Percentiles rank a stretch among this genome's conserved stretches.
Conservation (phyloP, 2,888 invertebrate species). For the Caenorhabditis auriculariae region DNA sequence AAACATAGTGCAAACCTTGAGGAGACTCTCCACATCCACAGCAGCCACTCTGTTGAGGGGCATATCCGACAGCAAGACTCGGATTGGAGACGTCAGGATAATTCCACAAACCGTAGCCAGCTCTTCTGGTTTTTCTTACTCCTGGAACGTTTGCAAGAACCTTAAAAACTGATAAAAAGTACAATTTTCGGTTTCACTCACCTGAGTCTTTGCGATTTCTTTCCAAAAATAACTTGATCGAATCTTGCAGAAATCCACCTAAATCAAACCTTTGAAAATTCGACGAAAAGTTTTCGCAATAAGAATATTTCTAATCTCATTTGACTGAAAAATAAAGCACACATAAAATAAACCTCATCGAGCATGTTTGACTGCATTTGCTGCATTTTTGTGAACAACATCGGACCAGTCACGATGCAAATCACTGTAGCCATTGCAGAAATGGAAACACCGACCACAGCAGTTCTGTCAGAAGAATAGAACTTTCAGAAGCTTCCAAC, state of each 20-base stretch:
- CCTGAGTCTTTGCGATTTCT: constrained; percentile 59
- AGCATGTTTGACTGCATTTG: constrained; percentile 52
- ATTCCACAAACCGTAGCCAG: constrained; percentile 27
- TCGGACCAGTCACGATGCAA: constrained; percentile 56
- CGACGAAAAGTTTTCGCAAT: too few species aligned
- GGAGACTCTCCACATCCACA: constrained; percentile 43
- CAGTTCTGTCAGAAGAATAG: constrained; percentile 36
- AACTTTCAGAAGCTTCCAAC: too few species aligned
- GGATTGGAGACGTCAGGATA: too few species aligned
- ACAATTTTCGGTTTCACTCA: too few species aligned
- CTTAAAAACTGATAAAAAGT: constrained; percentile 16
- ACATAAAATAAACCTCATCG: constrained; percentile 42
- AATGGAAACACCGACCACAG: constrained; percentile 58
- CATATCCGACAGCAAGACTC: too few species aligned
- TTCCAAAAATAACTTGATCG: constrained; percentile 55
- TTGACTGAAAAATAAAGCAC: too few species aligned
- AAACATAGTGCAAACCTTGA: not conserved
- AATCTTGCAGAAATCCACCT: constrained; percentile 55
- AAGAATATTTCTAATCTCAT: too few species aligned
- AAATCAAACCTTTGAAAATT: not conserved
- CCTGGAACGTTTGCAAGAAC: constrained; percentile 22
- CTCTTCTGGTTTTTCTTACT: constrained; percentile 17
- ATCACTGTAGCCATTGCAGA: constrained; percentile 55
- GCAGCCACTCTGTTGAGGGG: constrained; percentile 24
- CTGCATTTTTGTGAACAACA: constrained; percentile 60